phyloP scores from a whole-genome alignment of 2,113 vertebrate species.

The Neodon shergylaensis region DNA sequence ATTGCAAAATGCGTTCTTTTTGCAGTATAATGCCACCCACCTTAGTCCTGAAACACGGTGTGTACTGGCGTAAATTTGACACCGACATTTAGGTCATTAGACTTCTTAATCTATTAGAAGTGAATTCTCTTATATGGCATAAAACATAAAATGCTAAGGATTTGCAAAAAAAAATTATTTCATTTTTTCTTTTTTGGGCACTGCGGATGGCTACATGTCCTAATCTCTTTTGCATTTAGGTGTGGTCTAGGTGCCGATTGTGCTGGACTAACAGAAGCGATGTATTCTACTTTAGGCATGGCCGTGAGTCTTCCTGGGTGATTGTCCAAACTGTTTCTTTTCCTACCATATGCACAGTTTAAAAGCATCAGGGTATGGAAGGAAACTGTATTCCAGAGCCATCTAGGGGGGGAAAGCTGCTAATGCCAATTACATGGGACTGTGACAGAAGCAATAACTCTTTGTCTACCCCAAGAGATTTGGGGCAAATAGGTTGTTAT shows the following conservation, averaged over 20 bases:
- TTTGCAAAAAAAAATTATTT: not conserved
- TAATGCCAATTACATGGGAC: not conserved
- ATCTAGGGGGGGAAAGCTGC: not conserved
- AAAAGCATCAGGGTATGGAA: not conserved
- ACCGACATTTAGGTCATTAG: not conserved
- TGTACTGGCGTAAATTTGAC: slow-evolving; percentile 5
- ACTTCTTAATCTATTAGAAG: not conserved
- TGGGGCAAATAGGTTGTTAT: not conserved
- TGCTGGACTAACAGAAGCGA: not conserved
- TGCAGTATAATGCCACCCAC: not conserved
- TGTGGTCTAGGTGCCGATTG: not conserved
- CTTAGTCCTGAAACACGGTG: not conserved
- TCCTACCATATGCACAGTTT: not conserved
- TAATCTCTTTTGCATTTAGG: not conserved
- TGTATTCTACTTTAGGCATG: not conserved
- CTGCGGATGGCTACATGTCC: not conserved
- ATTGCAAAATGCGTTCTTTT: not conserved
- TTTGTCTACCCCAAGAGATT: not conserved
- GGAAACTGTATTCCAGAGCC: not conserved
- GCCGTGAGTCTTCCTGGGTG: not conserved
- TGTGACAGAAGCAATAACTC: not conserved
- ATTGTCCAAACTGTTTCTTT: not conserved
- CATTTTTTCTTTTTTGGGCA: not conserved
- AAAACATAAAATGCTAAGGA: not conserved
- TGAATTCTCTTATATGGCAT: slow-evolving; percentile 17